phyloP scores from a whole-genome alignment of 1,140 invertebrate species.

The Plodia interpunctella region DNA sequence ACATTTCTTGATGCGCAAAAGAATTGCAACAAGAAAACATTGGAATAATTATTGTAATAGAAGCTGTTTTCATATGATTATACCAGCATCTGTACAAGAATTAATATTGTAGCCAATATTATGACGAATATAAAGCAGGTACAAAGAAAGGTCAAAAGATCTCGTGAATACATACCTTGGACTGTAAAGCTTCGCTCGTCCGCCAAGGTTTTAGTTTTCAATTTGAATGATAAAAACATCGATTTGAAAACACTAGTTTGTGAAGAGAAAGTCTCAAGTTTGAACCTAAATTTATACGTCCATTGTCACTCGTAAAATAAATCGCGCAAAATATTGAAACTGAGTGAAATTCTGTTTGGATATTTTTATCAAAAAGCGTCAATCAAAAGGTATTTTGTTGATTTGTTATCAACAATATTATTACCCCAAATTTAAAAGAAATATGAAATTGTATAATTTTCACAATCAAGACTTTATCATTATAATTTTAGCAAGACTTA shows the following conservation, averaged over 20 bases:
- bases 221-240: not conserved
- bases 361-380: not conserved
- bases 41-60: not conserved
- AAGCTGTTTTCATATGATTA: not conserved
- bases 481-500: no score
- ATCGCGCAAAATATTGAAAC: slow-evolving; percentile 29
- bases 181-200: slow-evolving; percentile 15
- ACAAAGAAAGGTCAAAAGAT: slow-evolving; percentile 46
- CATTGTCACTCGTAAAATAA: slow-evolving; percentile 26
- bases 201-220: slow-evolving; percentile 11
- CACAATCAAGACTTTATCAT: no score
- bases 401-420: no score
- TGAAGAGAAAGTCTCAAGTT: slow-evolving; percentile 30
- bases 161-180: slow-evolving; percentile 27
- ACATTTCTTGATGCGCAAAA: not conserved
- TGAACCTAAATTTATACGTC: slow-evolving; percentile 19
- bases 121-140: slow-evolving; percentile 31
- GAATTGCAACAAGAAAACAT: no score
- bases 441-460: no score
- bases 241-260: slow-evolving; percentile 22
- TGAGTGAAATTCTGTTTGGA: slow-evolving; percentile 9
- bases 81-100: not conserved
- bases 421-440: no score
- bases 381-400: not conserved
- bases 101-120: slow-evolving; percentile 20